Evolutionary conservation across 2,797 vertebrate genomes (phyloP), one percentile per base, ranked within the genome.

Genomic region (Nasua narica): DNA sequence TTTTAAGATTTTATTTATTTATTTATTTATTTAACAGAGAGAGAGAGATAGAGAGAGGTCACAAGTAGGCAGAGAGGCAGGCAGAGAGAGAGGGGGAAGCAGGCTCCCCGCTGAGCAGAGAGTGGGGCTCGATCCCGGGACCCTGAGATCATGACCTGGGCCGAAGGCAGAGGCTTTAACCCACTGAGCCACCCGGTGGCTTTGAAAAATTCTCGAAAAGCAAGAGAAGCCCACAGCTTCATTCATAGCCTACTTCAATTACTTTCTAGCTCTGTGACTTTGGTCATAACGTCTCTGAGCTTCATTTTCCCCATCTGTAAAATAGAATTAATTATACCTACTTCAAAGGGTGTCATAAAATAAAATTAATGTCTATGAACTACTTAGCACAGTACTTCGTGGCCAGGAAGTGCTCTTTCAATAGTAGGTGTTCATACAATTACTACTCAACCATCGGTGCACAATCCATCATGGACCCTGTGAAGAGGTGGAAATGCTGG

Each of bases 181-280:
- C n/a, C n/a, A n/a, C n/a, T n/a, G n/a, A n/a, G n/a, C n/a, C n/a
- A n/a, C n/a, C n/a, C n/a, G n/a, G n/a, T n/a, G n/a, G n/a, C 65
- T 88, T 87, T 91, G 94, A 81, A 88, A 77, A 89, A 86, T 92
- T 76, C 14, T 54, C 21, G 15, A 65, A 48, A 91, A 82, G 87
- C 67, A 93, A 69, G 21, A 82, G 81, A 94, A 94, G 27, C 37
- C 35, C 23, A 27, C 46, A 89, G 83, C 52, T 89, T 95, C n/a
- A 78, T 65, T 58, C 13, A 77, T 10, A 72, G 72, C 43, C 77
- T 65, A 60, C 27, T 92, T 90, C 56, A 85, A 84, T 37, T 16
- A 43, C 29, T 87, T 77, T 86, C 87, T 70, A 83, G n/a, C 50
- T 77, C 12, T 74, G 27, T 87, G 35, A 90, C 21, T 77, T 92